Evolutionary conservation across 2,888 invertebrate genomes (phyloP), one percentile per base, ranked within the genome.

Genomic region (Oxytorus armatus): DNA sequence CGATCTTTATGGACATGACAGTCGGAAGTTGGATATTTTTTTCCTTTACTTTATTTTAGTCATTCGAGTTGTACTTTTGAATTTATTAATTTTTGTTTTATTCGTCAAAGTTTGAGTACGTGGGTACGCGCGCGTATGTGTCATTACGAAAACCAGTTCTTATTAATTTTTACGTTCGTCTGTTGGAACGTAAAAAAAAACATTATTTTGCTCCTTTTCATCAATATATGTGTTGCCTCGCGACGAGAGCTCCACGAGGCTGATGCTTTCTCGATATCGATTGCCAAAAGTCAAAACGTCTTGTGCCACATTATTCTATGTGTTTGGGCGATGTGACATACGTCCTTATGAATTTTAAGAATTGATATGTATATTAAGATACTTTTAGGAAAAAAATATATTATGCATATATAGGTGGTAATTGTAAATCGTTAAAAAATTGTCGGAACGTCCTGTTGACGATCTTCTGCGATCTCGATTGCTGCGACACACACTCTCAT

Each of bases 1-100:
- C 85, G 79, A 89, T 89, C 89, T 88, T 88, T 86, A 87, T 86
- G 85, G 81, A 85, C 86, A 83, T 83, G 86, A 87, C 86, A 85
- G 86, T 88, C 86, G 88, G 87, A 89, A 88, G 88, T 89, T 86
- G 84, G 85, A 83, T 86, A 81, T 85, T 83, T 74, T 8, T 47
- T 77, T 66, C 49, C 29, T 76, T 55, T 63, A n/a, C 16, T 63
- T 57, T 21, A 66, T 66, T 77, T 75, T 75, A 55, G 57, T 68
- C 49, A 8, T 55, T 53, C 29, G 14, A 63, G 18, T 16, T 44
- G 29, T 25, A 44, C 18, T 51, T 16, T 42, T 61, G 8, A 53
- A 21, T 53, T 29, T 29, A 39, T 55, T 68, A 14, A 25, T 25
- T 47, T 69, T 11, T 33, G 10, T 10, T 59, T 44, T 44, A 69